Percentiles rank a stretch among this genome's conserved stretches.
Evolutionary conservation across 53 echinoderm and acorn worm genomes (phyloP).

Genomic region (Paracentrotus lividus): DNA sequence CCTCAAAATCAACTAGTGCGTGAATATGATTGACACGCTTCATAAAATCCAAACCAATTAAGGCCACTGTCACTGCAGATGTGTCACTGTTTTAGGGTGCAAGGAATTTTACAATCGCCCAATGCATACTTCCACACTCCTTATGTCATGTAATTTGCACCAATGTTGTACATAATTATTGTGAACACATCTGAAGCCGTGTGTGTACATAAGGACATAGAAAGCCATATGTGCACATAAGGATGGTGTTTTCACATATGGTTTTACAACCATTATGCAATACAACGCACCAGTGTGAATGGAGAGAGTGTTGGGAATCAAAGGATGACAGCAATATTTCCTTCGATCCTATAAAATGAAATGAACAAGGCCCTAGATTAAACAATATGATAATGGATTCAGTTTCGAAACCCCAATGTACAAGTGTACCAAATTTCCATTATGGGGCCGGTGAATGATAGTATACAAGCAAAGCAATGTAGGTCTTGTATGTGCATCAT

Average conservation of each 20-base stretch:
- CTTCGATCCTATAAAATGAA: neutral
- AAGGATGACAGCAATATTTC: too few species aligned
- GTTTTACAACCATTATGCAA: neutral
- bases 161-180: neutral
- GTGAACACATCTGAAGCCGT: too few species aligned
- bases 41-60: slow-evolving; percentile 29
- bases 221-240: too few species aligned
- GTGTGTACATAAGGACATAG: neutral
- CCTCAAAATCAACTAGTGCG: slow-evolving; percentile 37
- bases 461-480: neutral
- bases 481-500: neutral
- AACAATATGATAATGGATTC: slow-evolving; percentile 9
- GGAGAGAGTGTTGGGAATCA: too few species aligned
- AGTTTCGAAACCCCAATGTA: neutral
- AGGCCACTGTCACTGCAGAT: neutral
- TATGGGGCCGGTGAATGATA: neutral
- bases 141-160: neutral
- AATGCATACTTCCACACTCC: neutral
- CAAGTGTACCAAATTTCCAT: neutral
- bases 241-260: neutral
- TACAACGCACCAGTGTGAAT: neutral
- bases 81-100: neutral
- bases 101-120: neutral
- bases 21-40: slow-evolving; percentile 53
- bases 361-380: neutral